Conservation (phyloP, 2,888 invertebrate genomes). For the Drosophila ustulata region DNA sequence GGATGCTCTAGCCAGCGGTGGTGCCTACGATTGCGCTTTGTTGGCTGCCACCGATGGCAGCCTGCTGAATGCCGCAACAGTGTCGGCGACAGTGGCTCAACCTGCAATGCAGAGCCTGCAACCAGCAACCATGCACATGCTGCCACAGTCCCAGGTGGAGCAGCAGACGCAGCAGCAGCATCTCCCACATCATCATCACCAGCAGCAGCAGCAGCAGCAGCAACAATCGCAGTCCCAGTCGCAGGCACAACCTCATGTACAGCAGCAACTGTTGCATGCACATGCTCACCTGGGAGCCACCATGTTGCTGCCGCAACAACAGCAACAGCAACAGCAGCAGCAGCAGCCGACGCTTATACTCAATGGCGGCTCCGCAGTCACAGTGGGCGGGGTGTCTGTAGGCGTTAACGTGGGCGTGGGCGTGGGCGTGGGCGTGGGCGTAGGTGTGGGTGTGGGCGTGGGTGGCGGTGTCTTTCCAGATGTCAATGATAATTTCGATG, state of each 20-base stretch:
- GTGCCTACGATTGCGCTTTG: constrained; percentile 81
- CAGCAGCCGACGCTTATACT: constrained; percentile 66
- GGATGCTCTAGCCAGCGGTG: constrained; percentile 62
- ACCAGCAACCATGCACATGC: constrained; percentile 73
- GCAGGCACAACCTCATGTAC: constrained; percentile 57
- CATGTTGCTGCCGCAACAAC: constrained; percentile 66
- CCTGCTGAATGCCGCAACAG: constrained; percentile 62
- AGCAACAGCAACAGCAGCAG: constrained; percentile 37
- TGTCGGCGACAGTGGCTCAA: constrained; percentile 51
- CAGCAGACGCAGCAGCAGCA: constrained; percentile 55
- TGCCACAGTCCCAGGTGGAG: constrained; percentile 63
- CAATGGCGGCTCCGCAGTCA: constrained; percentile 56
- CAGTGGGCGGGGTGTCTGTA: constrained; percentile 45
- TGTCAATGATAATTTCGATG: constrained; percentile 83
- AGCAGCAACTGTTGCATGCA: constrained; percentile 61
- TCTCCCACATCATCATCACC: constrained; percentile 46
- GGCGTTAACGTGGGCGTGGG: constrained; percentile 41
- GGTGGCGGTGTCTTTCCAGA: constrained; percentile 67
- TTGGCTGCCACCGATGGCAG: constrained; percentile 74
- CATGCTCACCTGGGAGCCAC: constrained; percentile 58
- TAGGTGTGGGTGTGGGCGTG: constrained; percentile 19
- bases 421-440: constrained; percentile 38
- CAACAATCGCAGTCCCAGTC: constrained; percentile 64
- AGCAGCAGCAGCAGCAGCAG: constrained; percentile 54
- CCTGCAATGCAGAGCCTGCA: constrained; percentile 77